Evolutionary conservation across 2,888 invertebrate genomes (phyloP), one percentile per base, ranked within the genome.

Genomic region (Lottia scabra): DNA sequence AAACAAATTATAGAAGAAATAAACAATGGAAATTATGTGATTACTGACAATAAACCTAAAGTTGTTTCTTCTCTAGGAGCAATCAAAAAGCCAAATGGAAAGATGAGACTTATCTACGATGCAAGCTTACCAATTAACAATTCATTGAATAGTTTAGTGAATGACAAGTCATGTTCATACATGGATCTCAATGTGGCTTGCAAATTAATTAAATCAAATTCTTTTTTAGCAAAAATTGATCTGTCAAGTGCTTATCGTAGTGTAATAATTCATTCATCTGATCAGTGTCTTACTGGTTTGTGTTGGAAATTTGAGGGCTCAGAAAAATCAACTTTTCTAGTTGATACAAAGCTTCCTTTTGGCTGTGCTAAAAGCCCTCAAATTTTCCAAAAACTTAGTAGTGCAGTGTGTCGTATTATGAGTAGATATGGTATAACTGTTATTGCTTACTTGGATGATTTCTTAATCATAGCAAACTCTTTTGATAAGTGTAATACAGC

Each of bases 191-290:
- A 66, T 44, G 38, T 45, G 4, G 66, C 66, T 26, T n/a, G 45
- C 45, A 10, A n/a, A 19, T 43, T 27, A 8, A 23, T 66, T 43
- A 10, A 44, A 19, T 26, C 38, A 13, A 46, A 46, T 19, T n/a
- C 30, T 45, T 66, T 43, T 23, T 46, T 66, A 1, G 66, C 66
- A 43, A 45, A 19, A 66, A 46, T 45, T n/a, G 66, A 66, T 46
- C 26, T 45, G 12, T 45, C 23, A 27, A 44, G 66, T 66, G 44
- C 66, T 3, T 66, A 45, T 27, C 45, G 45, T 8, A 26, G 45
- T 45, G 66, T 66, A n/a, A 66, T 45, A 16, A 45, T 66, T 66
- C 66, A 66, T 44, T 16, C 44, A 43, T 66, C 66, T 43, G 46
- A 66, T 19, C 66, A 38, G 8, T 16, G 26, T 19, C 46, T 66